A percentile compares a stretch with the other conserved stretches of the same genome.
Conservation (phyloP, 64 coral and sea anemone genomes). For the Dendrophyllia cribrosa region DNA sequence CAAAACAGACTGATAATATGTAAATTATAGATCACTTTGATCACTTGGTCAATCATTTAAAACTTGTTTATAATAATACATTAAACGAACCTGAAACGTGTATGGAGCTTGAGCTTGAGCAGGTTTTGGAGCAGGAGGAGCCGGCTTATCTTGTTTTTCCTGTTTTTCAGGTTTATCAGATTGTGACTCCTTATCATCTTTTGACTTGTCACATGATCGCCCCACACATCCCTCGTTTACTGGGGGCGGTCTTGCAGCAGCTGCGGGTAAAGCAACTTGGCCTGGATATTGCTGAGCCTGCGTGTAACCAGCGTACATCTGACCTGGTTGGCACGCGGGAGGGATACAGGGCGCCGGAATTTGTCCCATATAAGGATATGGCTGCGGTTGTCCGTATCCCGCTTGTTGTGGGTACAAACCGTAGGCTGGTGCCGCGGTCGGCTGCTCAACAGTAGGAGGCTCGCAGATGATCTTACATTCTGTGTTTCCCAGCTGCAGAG, state of each 20-base stretch:
- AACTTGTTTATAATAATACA: background rate
- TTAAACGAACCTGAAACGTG: conserved; percentile 22
- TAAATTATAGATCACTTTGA: too few species aligned
- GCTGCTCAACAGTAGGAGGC: conserved; percentile 62
- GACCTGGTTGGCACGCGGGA: conserved; percentile 18
- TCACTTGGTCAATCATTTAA: too few species aligned
- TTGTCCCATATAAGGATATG: conserved; percentile 27
- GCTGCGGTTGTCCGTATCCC: conserved; percentile 15
- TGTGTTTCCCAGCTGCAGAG: conserved; percentile 43
- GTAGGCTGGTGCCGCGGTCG: background rate
- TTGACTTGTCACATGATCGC: conserved; percentile 45
- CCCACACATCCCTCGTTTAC: conserved; percentile 73
- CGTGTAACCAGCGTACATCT: conserved; percentile 16
- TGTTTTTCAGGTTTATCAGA: conserved; percentile 18
- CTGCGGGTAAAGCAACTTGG: background rate
- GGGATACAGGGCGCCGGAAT: conserved; percentile 35
- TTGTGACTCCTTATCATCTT: background rate
- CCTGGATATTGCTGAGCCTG: conserved; percentile 29
- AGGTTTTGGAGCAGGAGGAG: conserved; percentile 38
- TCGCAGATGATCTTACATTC: conserved; percentile 74
- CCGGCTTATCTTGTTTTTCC: conserved; percentile 22
- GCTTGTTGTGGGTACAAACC: conserved; percentile 42
- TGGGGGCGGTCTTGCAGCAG: conserved; percentile 18
- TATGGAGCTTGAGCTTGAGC: conserved; percentile 27
- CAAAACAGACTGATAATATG: too few species aligned